These are phyloP conservation scores for Caenorhabditis brenneri DNA, from an alignment of 1,140 invertebrate species.

Conservation along the genomic window DNA sequence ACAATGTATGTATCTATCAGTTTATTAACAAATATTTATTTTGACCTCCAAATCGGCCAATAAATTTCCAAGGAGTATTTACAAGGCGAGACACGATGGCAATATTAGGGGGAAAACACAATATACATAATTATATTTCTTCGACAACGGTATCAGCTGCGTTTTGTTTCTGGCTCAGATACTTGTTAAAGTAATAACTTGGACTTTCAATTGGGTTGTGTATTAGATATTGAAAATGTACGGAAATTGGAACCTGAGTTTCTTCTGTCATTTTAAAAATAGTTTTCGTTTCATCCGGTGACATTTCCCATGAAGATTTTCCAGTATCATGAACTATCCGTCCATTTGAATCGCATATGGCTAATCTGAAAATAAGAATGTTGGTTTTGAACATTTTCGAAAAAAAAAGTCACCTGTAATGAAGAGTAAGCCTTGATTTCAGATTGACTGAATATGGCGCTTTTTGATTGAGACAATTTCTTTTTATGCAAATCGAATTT, in stretches of 20 bases:
- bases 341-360: neutral
- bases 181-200: neutral
- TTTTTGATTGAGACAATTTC: constrained; percentile 20
- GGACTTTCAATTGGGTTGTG: neutral
- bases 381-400: neutral
- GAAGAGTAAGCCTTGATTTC: neutral
- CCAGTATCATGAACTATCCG: neutral
- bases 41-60: too few relatives aligned
- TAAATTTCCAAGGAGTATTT: too few relatives aligned
- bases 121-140: neutral
- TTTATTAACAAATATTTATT: too few relatives aligned
- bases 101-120: neutral
- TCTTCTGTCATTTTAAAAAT: neutral
- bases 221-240: constrained; percentile 7
- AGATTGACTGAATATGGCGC: neutral
- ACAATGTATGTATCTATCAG: too few relatives aligned
- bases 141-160: too few relatives aligned
- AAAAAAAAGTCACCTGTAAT: neutral
- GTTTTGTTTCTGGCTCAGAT: neutral
- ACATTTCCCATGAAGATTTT: neutral
- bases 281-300: neutral
- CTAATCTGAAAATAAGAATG: neutral
- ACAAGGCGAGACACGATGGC: too few relatives aligned
- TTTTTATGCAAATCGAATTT: neutral
- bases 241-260: neutral